These are phyloP conservation scores for Avahi laniger DNA, from an alignment of 2,797 vertebrate species.

Conservation along the genomic window DNA sequence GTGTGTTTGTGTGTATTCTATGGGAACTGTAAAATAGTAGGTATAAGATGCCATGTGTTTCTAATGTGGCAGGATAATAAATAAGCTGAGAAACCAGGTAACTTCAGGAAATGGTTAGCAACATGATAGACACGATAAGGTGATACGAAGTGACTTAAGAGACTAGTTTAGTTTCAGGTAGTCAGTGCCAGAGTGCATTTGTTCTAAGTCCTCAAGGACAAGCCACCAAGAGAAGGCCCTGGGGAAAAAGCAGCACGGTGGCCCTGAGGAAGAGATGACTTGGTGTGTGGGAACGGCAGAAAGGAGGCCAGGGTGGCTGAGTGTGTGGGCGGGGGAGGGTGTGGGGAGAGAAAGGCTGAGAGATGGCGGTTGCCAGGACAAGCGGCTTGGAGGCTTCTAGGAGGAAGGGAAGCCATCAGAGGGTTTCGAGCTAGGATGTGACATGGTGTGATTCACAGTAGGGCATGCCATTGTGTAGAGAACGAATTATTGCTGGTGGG, in stretches of 20 bases:
- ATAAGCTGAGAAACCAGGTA: neutral
- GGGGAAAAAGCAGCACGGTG: neutral
- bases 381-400: neutral
- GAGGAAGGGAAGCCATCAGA: neutral
- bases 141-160: neutral
- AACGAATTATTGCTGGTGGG: neutral
- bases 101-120: neutral
- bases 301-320: neutral
- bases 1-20: neutral
- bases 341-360: neutral
- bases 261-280: neutral
- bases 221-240: neutral
- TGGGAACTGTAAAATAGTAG: neutral
- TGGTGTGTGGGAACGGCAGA: neutral
- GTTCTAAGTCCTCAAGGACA: neutral
- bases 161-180: neutral
- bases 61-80: neutral
- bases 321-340: neutral
- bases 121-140: neutral
- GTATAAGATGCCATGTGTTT: neutral
- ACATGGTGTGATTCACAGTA: neutral
- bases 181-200: neutral
- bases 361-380: neutral
- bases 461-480: neutral
- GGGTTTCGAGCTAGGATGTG: neutral